These are phyloP conservation scores for Alloscopus bannaensis DNA, from an alignment of 2,888 invertebrate genomes.

Conservation along the genomic window DNA sequence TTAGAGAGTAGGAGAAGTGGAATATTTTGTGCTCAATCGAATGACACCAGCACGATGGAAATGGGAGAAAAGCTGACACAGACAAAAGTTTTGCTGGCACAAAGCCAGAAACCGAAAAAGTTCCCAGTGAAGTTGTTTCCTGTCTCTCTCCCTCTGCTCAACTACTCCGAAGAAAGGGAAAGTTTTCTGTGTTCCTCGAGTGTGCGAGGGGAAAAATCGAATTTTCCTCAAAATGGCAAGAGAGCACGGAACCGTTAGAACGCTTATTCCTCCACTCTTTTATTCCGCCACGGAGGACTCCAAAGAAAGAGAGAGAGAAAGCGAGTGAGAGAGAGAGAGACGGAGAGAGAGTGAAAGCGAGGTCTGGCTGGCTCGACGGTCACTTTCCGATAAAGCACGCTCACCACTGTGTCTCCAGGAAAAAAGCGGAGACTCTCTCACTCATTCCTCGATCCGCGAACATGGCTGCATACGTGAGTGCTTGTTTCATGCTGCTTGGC, in stretches of 20 bases:
- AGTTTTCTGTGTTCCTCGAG: too few species aligned
- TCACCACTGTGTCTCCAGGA: constrained; percentile 37
- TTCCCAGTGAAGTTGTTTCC: too few species aligned
- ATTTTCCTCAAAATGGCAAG: too few species aligned
- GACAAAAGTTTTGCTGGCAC: constrained; percentile 17
- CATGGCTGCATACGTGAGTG: background rate
- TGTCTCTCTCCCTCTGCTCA: background rate
- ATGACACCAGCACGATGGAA: too few species aligned
- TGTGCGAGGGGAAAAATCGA: constrained; percentile 21
- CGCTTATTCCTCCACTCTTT: too few species aligned
- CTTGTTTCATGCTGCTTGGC: background rate
- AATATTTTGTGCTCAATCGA: too few species aligned
- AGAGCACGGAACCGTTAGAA: too few species aligned
- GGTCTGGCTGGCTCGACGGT: constrained; percentile 23
- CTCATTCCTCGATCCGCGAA: background rate
- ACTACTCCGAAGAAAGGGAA: constrained; percentile 36
- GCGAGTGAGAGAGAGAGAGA: constrained; percentile 3
- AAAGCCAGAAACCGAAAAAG: constrained; percentile 16
- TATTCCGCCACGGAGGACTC: too few species aligned
- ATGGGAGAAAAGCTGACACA: background rate
- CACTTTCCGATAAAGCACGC: constrained; percentile 45
- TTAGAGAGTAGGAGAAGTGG: too few species aligned
- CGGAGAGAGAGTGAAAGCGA: constrained; percentile 10
- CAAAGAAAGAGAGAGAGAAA: background rate
- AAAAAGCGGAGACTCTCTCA: constrained; percentile 1